Conservation (phyloP, 2,113 vertebrate species). For the Eulemur rufifrons region DNA sequence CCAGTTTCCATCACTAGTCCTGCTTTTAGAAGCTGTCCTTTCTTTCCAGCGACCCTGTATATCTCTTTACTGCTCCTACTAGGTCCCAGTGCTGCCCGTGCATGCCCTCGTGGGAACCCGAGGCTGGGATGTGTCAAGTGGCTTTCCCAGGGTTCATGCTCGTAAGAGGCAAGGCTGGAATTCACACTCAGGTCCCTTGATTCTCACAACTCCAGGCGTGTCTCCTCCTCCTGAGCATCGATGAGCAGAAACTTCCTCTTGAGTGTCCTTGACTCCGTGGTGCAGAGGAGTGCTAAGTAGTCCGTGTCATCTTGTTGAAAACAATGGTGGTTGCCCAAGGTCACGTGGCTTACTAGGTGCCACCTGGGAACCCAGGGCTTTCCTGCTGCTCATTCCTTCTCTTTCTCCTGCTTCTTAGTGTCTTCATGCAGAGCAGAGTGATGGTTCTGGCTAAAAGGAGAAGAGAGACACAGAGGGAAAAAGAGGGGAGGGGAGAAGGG, state of each 20-base stretch:
- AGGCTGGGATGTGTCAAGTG: not conserved
- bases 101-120: not conserved
- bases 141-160: fast-evolving
- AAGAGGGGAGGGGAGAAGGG: too few species aligned
- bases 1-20: not conserved
- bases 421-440: fast-evolving
- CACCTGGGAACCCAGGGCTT: not conserved
- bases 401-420: not conserved
- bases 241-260: not conserved
- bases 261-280: fast-evolving
- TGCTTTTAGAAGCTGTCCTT: fast-evolving
- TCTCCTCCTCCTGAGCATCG: not conserved
- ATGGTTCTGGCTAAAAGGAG: not conserved
- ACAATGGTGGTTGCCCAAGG: not conserved
- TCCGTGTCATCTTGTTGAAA: not conserved
- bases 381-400: not conserved
- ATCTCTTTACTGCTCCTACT: not conserved
- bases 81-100: fast-evolving
- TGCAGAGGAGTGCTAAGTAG: not conserved
- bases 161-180: not conserved
- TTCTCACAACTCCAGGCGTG: fast-evolving
- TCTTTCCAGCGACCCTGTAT: fast-evolving
- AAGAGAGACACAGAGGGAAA: too few species aligned
- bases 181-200: not conserved
- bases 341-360: fast-evolving